phyloP scores from a whole-genome alignment of 1,140 invertebrate species.

The Nomia melanderi region DNA sequence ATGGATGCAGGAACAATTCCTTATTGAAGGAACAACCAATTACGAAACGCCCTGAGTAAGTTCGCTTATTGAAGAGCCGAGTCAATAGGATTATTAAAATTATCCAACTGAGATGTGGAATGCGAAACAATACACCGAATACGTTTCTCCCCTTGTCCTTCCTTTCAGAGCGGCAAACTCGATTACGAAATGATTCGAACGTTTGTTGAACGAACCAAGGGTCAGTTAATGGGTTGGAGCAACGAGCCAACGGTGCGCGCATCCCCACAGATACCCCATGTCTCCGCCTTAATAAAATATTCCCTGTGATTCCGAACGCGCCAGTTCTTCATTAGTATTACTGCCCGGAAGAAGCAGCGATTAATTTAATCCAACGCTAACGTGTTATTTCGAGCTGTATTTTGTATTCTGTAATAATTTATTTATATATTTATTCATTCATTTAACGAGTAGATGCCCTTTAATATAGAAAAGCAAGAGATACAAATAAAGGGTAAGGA shows the following conservation, averaged over 20 bases:
- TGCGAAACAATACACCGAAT: not conserved
- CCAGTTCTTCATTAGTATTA: slow-evolving; percentile 11
- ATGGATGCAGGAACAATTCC: too few species aligned
- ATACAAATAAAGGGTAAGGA: too few species aligned
- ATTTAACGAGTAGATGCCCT: too few species aligned
- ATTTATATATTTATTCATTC: too few species aligned
- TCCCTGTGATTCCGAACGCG: slow-evolving; percentile 67
- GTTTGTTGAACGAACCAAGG: slow-evolving; percentile 5
- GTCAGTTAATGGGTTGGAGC: slow-evolving; percentile 21
- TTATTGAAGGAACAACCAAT: too few species aligned
- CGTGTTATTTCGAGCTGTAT: not conserved
- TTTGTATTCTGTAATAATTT: not conserved
- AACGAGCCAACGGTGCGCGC: slow-evolving; percentile 28
- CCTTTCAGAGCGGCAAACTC: not conserved
- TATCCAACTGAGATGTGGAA: not conserved
- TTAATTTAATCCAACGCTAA: not conserved
- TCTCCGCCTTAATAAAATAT: slow-evolving; percentile 62
- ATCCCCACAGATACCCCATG: not conserved
- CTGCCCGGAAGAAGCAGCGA: not conserved
- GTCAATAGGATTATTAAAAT: not conserved
- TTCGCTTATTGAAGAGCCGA: too few species aligned
- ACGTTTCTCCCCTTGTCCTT: not conserved
- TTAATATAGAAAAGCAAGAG: too few species aligned
- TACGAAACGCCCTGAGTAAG: too few species aligned
- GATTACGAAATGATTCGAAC: slow-evolving; percentile 9